Evolutionary conservation across 2,113 vertebrate species (phyloP).

Genomic region (Speoplatyrhinus poulsoni): DNA sequence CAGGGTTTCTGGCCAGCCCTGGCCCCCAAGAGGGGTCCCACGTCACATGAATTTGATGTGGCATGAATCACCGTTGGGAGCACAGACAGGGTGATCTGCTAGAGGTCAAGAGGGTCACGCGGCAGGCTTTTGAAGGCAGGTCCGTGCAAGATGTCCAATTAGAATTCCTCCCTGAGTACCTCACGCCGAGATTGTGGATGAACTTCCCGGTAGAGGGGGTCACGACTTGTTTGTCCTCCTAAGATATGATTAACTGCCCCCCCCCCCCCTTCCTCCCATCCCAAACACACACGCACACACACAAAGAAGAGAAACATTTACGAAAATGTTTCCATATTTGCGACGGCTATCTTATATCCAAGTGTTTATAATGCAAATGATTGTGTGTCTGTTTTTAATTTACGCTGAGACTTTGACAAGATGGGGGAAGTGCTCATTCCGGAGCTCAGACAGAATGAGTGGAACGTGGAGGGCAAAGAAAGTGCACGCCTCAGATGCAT

Average conservation of each 20-base stretch:
- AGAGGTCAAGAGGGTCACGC: constrained; percentile 52
- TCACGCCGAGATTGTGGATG: constrained; percentile 29
- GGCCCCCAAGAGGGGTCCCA: constrained; percentile 27
- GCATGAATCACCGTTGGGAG: constrained; percentile 49
- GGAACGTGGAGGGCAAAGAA: not conserved
- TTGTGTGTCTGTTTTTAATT: not conserved
- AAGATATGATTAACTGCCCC: not conserved
- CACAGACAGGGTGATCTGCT: constrained; percentile 32
- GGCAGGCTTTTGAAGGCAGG: constrained; percentile 47
- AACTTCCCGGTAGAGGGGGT: constrained; percentile 35
- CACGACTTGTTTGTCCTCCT: constrained; percentile 5
- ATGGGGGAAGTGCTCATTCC: not conserved
- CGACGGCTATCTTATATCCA: not conserved
- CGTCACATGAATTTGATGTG: constrained; percentile 54
- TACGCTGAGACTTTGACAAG: constrained; percentile 1
- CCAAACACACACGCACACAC: no score
- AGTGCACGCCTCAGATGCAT: not conserved
- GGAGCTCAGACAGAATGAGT: constrained; percentile 17
- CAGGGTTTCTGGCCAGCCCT: constrained; percentile 1
- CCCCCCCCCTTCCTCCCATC: no score
- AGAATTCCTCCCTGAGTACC: constrained; percentile 27
- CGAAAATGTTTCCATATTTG: constrained; percentile 1
- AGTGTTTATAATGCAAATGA: constrained; percentile 10
- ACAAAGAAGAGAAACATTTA: no score
- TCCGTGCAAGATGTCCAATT: constrained; percentile 44